These are phyloP conservation scores for Dendrolimus houi DNA, from an alignment of 2,888 invertebrate genomes.

Conservation along the genomic window DNA sequence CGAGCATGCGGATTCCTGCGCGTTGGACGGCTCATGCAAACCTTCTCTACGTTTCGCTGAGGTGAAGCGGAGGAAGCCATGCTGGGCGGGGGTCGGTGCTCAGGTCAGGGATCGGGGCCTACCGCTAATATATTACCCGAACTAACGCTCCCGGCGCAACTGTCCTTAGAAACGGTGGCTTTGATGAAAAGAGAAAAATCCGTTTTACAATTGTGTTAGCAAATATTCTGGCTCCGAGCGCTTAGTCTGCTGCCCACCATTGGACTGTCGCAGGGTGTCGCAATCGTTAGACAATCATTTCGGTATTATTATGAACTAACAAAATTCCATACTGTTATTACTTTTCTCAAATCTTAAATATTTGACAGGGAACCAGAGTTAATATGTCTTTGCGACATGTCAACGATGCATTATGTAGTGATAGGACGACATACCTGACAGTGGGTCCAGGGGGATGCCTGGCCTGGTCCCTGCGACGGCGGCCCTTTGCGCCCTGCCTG, in stretches of 20 bases:
- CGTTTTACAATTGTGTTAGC: constrained; percentile 15
- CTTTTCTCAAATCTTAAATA: too few species aligned
- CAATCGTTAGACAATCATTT: too few species aligned
- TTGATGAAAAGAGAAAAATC: constrained; percentile 42
- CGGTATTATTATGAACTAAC: too few species aligned
- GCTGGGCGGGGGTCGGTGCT: constrained; percentile 19
- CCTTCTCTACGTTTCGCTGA: constrained; percentile 8
- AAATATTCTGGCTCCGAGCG: neutral
- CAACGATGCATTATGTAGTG: too few species aligned
- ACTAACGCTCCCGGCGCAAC: constrained; percentile 27
- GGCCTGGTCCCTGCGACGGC: constrained; percentile 26
- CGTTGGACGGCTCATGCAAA: neutral
- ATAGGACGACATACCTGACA: constrained; percentile 23
- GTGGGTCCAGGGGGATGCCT: constrained; percentile 23
- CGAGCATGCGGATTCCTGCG: neutral
- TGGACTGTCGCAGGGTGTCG: too few species aligned
- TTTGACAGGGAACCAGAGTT: too few species aligned
- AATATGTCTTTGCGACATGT: too few species aligned
- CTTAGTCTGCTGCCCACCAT: neutral
- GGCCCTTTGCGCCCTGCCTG: constrained; percentile 3
- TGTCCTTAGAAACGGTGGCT: constrained; percentile 63
- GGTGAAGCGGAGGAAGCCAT: constrained; percentile 39
- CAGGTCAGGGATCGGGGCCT: constrained; percentile 17
- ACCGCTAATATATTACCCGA: constrained; percentile 34
- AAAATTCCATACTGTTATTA: too few species aligned